Base-by-base conservation (phyloP, 2,888 invertebrate species). In the Dorcus parallelipipedus region DNA sequence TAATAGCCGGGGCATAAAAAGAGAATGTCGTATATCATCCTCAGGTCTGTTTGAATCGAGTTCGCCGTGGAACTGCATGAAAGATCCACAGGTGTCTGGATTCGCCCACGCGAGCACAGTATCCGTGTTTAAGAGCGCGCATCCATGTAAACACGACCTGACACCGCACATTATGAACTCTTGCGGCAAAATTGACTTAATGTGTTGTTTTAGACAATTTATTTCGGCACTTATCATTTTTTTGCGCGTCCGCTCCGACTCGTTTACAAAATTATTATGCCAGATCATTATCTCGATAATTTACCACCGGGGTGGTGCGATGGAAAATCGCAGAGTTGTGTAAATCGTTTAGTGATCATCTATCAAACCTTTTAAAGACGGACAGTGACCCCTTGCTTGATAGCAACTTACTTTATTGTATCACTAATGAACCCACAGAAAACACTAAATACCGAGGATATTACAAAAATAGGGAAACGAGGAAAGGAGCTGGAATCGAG, bases 151-250 rank as follows among this genome's bases (percentile, higher is more conserved):
- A 58, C 53, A 58, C 54, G 58, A 39, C 49, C 48, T 48, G 58
- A 58, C 49, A 54, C 53, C 20, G 50, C 8, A 56, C 56, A 56
- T 56, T 50, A 56, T 50, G 45, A 45, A 45, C 45, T 51, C 50
- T 70, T 70, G 67, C 68, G 65, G 66, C 55, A 62, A 54, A 57
- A 59, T 55, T 64, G 69, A 69, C 69, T 69, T 69, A 68, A 71
- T 69, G 70, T 65, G 42, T 60, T 58, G 63, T 67, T 64, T 68
- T 64, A 51, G 59, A 53, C 52, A 67, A 69, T 69, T 69, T 69
- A 69, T 69, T 65, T 61, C 39, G 55, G 65, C 60, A 63, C 62
- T 68, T 66, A 64, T 64, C 64, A 64, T 67, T 64, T 67, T 65
- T 66, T n/a, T 20, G n/a, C 23, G 20, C 45, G 45, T 10, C 45